Evolutionary conservation across 2,888 invertebrate genomes (phyloP), one percentile per base, ranked within the genome.

Genomic region (Crioceris asparagi): DNA sequence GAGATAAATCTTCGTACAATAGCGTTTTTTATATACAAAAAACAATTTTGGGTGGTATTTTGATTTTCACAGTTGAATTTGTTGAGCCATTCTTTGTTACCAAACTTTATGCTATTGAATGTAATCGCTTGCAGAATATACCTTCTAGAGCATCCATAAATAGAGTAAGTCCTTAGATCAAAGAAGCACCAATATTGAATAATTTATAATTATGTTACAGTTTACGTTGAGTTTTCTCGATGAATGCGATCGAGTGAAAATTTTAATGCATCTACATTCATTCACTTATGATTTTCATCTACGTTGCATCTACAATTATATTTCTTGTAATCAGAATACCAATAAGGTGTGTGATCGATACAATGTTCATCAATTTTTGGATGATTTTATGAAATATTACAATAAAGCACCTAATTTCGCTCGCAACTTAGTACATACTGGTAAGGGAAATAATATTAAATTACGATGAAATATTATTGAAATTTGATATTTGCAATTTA

Each of bases 201-300:
- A 33, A 33, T 16, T 18, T 3, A 25, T 11, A 23, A 49, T 10
- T 41, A 45, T 47, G 51, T 62, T 60, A 25, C 56, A 76, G 73
- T 75, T 75, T 52, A 71, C 72, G 38, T 55, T 72, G 41, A 72
- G 72, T 49, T 79, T 79, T 54, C 57, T 79, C 51, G 77, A 77
- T 51, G 75, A 77, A 53, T 74, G 75, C 51, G 82, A 82, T 55
- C 72, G 75, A 54, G 74, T 80, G 41, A 80, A 79, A 58, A 71
- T 77, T 41, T 66, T 74, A 41, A 79, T 82, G 68, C 83, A 83
- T 60, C 65, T 82, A 36, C 83, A 83, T 61, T 83, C 83, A 3
- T 83, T 83, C 56, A 77, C 81, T 0, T 82, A 82, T 51, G 83
- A 83, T 62, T 83, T 79, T 59, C 83, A 83, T 58, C 62, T 83